A percentile compares a stretch with the other conserved stretches of the same genome.
Conservation (phyloP, 2,113 vertebrate species). For the Malurus melanocephalus region DNA sequence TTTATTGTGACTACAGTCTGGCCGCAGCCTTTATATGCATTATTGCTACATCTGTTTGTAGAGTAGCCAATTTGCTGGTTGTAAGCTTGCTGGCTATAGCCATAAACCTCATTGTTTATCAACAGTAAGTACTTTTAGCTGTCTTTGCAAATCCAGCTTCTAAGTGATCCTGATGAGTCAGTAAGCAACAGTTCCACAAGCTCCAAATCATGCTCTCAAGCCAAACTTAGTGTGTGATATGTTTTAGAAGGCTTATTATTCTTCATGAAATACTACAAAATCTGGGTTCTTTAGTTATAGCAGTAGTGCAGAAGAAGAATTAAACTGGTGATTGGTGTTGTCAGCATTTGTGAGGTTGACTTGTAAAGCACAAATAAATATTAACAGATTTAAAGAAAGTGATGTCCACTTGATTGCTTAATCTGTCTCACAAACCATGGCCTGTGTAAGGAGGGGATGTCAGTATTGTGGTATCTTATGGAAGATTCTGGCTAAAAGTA, state of each 20-base stretch:
- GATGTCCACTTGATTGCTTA: neutral
- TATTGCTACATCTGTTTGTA: neutral
- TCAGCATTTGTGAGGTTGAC: neutral
- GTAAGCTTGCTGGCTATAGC: neutral
- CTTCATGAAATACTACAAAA: neutral
- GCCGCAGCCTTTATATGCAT: neutral
- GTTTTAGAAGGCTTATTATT: neutral
- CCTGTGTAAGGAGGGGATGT: neutral
- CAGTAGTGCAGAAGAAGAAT: neutral
- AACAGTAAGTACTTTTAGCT: neutral
- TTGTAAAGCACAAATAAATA: neutral
- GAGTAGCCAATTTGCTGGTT: neutral
- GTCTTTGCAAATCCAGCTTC: neutral
- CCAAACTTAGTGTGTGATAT: neutral
- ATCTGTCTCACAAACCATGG: fast-evolving
- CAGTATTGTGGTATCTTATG: neutral
- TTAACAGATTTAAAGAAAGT: neutral
- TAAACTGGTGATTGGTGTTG: neutral
- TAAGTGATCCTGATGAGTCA: neutral
- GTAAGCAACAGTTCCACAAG: neutral
- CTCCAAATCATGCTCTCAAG: neutral
- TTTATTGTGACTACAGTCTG: neutral
- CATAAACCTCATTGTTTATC: neutral
- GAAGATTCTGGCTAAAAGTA: neutral
- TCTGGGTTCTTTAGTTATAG: neutral